Percentiles rank a stretch among this genome's conserved stretches.
Conservation (phyloP, 1,140 invertebrate species). For the Aphelinus certus region DNA sequence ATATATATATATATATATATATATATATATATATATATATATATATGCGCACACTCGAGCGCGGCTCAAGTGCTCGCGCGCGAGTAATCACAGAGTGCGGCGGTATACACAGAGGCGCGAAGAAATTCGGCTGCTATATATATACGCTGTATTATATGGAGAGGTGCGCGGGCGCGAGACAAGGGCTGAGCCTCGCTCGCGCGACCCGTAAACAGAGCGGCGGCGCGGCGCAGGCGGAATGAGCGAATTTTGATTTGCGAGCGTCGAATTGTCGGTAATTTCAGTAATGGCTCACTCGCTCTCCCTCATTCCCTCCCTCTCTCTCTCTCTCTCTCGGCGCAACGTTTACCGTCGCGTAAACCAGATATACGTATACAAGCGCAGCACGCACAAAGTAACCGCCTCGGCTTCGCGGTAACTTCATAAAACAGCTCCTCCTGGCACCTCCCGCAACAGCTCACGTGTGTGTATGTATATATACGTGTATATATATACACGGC, state of each 20-base stretch:
- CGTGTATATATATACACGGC: too few relatives aligned
- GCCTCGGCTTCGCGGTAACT: conserved; percentile 57
- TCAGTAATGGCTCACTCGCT: conserved; percentile 64
- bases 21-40: too few relatives aligned
- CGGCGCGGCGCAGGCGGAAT: conserved; percentile 39
- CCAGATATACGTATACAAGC: conserved; percentile 40
- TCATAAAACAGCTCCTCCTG: conserved; percentile 55
- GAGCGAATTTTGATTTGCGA: conserved; percentile 64
- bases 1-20: too few relatives aligned
- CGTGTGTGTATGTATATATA: background rate
- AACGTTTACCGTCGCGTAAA: conserved; percentile 49
- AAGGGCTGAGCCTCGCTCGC: too few relatives aligned
- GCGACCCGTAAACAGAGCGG: conserved; percentile 47
- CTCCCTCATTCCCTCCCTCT: conserved; percentile 3
- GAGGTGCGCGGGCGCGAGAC: too few relatives aligned
- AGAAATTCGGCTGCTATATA: too few relatives aligned
- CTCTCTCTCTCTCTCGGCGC: conserved; percentile 36
- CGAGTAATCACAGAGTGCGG: too few relatives aligned
- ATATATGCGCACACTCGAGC: too few relatives aligned
- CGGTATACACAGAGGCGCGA: too few relatives aligned
- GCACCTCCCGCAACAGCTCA: conserved; percentile 21
- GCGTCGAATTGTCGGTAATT: conserved; percentile 64
- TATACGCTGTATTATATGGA: too few relatives aligned
- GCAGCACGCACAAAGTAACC: conserved; percentile 48
- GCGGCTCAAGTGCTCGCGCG: too few relatives aligned